Evolutionary conservation across 2,797 vertebrate species (phyloP), one percentile per base, ranked within the genome.

Genomic region (Phrynocephalus vlangalii): DNA sequence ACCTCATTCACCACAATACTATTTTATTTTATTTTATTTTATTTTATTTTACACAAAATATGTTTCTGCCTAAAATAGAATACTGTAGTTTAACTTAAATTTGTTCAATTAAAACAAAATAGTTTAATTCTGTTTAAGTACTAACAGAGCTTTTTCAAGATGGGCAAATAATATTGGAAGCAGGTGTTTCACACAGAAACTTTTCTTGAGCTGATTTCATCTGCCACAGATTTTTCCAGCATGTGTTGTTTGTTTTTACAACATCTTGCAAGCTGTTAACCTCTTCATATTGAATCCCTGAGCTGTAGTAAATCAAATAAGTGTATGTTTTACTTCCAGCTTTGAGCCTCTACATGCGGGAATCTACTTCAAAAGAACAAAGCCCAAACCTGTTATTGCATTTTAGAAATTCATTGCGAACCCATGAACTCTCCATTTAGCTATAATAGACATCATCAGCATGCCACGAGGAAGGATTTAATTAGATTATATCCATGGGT

Each of bases 241-340:
- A 33, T 85, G 30, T 66, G 93, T 93, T 90, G 16, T 86, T 92
- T 93, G 83, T 76, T 89, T 93, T 91, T 90, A 89, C 20, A 78
- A 16, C 82, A 91, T 93, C 63, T 72, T 87, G 50, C 50, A 83
- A 93, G 33, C 0, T 18, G 85, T 87, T 89, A 79, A 79, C 86
- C 16, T 76, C 63, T 93, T 91, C 88, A 48, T 92, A 92, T 50
- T 3, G 87, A 82, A 85, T 73, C 2, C 75, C 67, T 68, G 48
- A 82, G 26, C 44, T 88, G 60, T 0, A 67, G 63, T 88, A 92
- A 83, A 71, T 92, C 63, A 86, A 79, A 88, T 87, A 90, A 73
- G 0, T 2, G 88, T 86, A 10, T 63, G 1, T 84, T 88, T 93
- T 84, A 87, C 44, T 93, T 89, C 79, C 52, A 93, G 76, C 9